A percentile compares a stretch with the other conserved stretches of the same genome.
These are phyloP conservation scores for Mallotus villosus DNA, from an alignment of 2,797 vertebrate species.

Conservation along the genomic window DNA sequence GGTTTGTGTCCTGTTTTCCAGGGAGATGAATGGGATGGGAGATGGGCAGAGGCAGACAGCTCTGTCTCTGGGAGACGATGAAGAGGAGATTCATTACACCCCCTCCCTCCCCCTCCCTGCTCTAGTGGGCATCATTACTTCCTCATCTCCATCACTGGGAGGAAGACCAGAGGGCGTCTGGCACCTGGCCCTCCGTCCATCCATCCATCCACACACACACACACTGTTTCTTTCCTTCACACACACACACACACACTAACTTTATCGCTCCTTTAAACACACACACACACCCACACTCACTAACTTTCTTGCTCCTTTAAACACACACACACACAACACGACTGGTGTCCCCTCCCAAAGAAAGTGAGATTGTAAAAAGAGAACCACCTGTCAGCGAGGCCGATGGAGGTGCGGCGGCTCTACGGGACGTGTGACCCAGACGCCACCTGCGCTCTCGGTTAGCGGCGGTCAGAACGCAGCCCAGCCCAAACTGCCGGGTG, in stretches of 20 bases:
- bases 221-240: background rate
- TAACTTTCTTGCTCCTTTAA: slow-evolving; percentile 30
- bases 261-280: background rate
- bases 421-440: background rate
- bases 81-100: slow-evolving; percentile 72
- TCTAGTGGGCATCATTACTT: slow-evolving; percentile 66
- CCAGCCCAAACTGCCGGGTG: no score
- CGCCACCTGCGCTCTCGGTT: no score
- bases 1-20: slow-evolving; percentile 54
- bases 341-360: background rate
- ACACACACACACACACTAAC: slow-evolving; percentile 11
- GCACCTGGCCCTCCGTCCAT: slow-evolving; percentile 60
- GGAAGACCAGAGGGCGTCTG: slow-evolving; percentile 52
- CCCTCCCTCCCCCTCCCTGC: slow-evolving; percentile 39
- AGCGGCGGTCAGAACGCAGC: background rate
- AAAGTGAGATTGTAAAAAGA: slow-evolving; percentile 34
- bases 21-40: slow-evolving; percentile 66
- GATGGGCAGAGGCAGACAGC: slow-evolving; percentile 66
- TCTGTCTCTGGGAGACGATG: slow-evolving; percentile 62
- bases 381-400: slow-evolving; percentile 26
- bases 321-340: background rate
- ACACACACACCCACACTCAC: slow-evolving; percentile 9
- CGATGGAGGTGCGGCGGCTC: slow-evolving; percentile 19
- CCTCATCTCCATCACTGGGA: slow-evolving; percentile 57
- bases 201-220: slow-evolving; percentile 24